Evolutionary conservation across 1,140 invertebrate species (phyloP), one percentile per base, ranked within the genome.

Genomic region (Xylocopa sonorina): DNA sequence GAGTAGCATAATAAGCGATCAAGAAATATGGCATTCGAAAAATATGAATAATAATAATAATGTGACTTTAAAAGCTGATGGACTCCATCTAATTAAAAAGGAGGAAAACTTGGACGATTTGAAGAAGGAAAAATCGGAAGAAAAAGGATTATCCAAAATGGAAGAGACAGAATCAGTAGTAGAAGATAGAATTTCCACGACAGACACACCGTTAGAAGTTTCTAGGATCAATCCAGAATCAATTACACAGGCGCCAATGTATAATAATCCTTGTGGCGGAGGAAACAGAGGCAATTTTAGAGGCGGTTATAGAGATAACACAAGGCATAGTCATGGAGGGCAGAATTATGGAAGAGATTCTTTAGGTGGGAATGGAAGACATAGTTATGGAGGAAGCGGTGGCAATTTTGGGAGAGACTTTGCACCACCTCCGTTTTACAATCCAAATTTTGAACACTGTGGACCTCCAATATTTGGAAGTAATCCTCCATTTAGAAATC

Each of bases 1-100:
- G 1, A 95, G 95, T 14, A 95, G 93, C 79, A 98, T 98, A 77
- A 93, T 98, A 83, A 94, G 95, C 66, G 94, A 94, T 78, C 97
- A 98, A 91, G 94, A 95, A 74, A 91, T 95, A n/a, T 95, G 97
- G 88, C 95, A 96, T 87, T 95, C 95, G 1, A 95, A 94, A 69
- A 94, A 95, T 74, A 94, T 93, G 12, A 90, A 95, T 16, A 95
- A 94, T 68, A 94, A 95, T 74, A 94, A 93, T 14, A 90, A 95
- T 16, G 91, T 96, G 5, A 94, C 93, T 0, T 89, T 96, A 0
- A 93, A 95, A 16, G 91, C 93, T 32, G 94, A 96, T 86, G 96
- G 96, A 0, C 92, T 92, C 18, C 68, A 96, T 16, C 78, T 92
- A 34, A 90, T 94, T 10, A 71, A 89, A 41, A 88, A 90, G 73